Evolutionary conservation across 92 coral and sea anemone genomes (phyloP), one percentile per base, ranked within the genome.

Genomic region (Parazoanthus darwini): DNA sequence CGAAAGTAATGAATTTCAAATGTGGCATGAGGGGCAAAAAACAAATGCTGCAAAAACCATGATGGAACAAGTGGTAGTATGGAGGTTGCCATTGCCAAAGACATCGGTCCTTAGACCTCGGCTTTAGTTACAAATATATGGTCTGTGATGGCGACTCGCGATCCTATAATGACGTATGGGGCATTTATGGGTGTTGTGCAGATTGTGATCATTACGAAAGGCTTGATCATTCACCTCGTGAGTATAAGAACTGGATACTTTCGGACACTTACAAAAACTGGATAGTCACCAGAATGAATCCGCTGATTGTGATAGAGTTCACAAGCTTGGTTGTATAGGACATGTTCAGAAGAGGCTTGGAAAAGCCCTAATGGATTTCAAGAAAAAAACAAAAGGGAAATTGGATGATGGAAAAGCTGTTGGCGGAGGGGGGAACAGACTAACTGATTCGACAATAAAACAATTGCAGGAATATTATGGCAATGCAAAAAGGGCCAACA

Each of bases 91-190:
- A 50, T 38, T 36, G 88, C 79, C 3, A 51, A 86, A 26, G 67
- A 51, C 14, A 37, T 36, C 33, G 85, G 83, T 42, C 56, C 5
- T 22, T 65, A 72, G 85, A 76, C 50, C 20, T 59, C 26, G 38
- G 46, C 35, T 18, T 81, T 35, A 33, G 86, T 29, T 88, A 88
- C n/a, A 89, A 81, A 38, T 82, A 54, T 35, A 89, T 89, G 89
- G 85, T 89, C 6, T 73, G 88, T 82, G 89, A 89, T 83, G 82
- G 83, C 2, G 91, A 73, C 43, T 44, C 50, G 8, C 6, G 50
- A 44, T 38, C 88, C 10, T 89, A 89, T 25, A 56, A 48, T 50
- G 78, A 39, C 1, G 85, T 89, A 0, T 89, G 91, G 91, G 78
- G 82, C 25, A 25, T 78, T 18, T 89, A 89, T 63, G 89, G 85